A percentile compares a stretch with the other conserved stretches of the same genome.
Conservation (phyloP, 2,888 invertebrate genomes). For the Epinotia brunnichana region DNA sequence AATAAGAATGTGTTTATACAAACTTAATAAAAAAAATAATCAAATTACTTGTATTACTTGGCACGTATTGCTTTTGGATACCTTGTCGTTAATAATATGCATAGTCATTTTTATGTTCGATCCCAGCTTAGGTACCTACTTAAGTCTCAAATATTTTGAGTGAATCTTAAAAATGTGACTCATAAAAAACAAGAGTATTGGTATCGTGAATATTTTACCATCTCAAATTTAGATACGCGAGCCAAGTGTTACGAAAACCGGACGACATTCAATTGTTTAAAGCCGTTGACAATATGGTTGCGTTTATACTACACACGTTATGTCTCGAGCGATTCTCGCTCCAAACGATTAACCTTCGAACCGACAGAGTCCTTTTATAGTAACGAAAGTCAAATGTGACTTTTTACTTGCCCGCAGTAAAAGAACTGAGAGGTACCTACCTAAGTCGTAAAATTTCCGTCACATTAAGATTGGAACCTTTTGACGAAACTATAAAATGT, state of each 20-base stretch:
- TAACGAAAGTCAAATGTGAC: slow-evolving; percentile 56
- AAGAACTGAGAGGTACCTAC: slow-evolving; percentile 54
- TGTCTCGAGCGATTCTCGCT: slow-evolving; percentile 19
- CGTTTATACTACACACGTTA: slow-evolving; percentile 35
- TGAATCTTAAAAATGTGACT: slow-evolving; percentile 3
- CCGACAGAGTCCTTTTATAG: slow-evolving; percentile 55
- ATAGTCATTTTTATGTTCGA: background rate
- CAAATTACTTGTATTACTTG: background rate
- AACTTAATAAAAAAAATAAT: background rate
- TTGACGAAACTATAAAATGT: slow-evolving; percentile 56
- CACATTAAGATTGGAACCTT: slow-evolving; percentile 62
- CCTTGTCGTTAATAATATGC: background rate
- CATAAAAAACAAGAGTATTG: slow-evolving; percentile 16
- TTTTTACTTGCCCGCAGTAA: slow-evolving; percentile 58
- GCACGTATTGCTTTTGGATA: background rate
- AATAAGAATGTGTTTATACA: too few species aligned
- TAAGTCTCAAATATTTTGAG: background rate
- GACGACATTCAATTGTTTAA: slow-evolving; percentile 44
- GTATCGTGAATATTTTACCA: slow-evolving; percentile 21
- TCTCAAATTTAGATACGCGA: slow-evolving; percentile 25
- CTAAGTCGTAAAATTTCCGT: slow-evolving; percentile 66
- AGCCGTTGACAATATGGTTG: slow-evolving; percentile 35
- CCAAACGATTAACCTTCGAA: slow-evolving; percentile 56
- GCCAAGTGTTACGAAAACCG: slow-evolving; percentile 39
- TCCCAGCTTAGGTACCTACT: slow-evolving; percentile 6